phyloP scores from a whole-genome alignment of 2,113 vertebrate genomes.

The Tyto alba region DNA sequence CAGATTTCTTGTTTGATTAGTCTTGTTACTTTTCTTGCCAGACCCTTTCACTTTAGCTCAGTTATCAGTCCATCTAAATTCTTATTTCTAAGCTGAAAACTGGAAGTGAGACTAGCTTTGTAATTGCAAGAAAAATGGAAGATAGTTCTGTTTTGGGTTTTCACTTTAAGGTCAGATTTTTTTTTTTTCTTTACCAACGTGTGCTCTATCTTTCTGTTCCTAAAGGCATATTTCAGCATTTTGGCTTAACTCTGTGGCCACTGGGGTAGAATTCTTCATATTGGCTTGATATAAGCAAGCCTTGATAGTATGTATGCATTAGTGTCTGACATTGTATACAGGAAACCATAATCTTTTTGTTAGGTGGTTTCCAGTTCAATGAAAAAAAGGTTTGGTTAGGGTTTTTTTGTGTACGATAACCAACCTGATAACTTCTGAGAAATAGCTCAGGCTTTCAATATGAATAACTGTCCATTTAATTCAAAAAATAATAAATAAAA shows the following conservation, averaged over 20 bases:
- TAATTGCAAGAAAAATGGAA: neutral
- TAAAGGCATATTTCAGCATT: neutral
- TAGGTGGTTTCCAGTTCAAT: neutral
- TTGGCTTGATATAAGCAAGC: slow-evolving; percentile 3
- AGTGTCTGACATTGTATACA: neutral
- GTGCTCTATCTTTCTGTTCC: neutral
- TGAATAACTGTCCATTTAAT: neutral
- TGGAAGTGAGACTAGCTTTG: neutral
- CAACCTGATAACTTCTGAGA: neutral
- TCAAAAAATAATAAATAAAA: neutral
- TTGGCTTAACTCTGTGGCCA: neutral
- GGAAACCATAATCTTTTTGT: neutral
- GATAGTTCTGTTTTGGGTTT: slow-evolving; percentile 16
- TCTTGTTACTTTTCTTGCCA: neutral
- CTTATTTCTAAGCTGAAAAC: neutral
- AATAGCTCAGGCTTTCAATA: neutral
- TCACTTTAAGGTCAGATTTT: neutral
- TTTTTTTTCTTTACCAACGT: neutral
- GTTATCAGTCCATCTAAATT: neutral
- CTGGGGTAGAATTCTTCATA: slow-evolving; percentile 31
- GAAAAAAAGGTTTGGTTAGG: neutral
- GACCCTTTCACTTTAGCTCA: neutral
- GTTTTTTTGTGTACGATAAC: neutral
- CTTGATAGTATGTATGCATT: neutral
- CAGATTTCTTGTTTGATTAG: neutral